phyloP scores from a whole-genome alignment of 2,888 invertebrate genomes.

The Lasioglossum villosulum region DNA sequence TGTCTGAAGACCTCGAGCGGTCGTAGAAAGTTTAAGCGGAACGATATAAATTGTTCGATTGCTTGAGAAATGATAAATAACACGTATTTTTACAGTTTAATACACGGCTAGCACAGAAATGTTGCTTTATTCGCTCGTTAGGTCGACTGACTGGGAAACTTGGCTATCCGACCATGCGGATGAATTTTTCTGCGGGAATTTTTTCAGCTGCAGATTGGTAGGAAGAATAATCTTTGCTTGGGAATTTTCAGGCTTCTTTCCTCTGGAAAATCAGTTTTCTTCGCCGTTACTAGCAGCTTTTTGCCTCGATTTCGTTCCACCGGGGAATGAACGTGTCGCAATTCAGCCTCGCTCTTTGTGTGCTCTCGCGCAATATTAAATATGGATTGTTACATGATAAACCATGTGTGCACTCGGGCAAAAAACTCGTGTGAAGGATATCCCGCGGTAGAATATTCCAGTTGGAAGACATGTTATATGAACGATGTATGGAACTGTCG shows the following conservation, averaged over 20 bases:
- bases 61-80: neutral
- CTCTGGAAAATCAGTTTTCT: neutral
- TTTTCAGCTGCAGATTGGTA: neutral
- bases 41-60: neutral
- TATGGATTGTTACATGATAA: neutral
- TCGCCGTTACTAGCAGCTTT: neutral
- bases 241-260: neutral
- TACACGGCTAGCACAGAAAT: neutral
- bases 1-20: neutral
- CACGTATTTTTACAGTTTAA: neutral
- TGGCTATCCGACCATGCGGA: neutral
- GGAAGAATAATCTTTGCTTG: constrained; percentile 10
- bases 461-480: neutral
- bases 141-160: constrained; percentile 15
- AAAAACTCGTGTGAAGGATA: neutral
- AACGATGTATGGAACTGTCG: neutral
- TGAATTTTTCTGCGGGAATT: neutral
- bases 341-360: neutral
- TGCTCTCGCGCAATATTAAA: neutral
- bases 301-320: neutral
- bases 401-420: neutral
- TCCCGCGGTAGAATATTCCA: neutral
- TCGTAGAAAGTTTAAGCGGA: neutral
- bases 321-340: neutral
- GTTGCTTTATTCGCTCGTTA: neutral